These are phyloP conservation scores for Dendrocopos noguchii DNA, from an alignment of 2,113 vertebrate species.

Conservation along the genomic window DNA sequence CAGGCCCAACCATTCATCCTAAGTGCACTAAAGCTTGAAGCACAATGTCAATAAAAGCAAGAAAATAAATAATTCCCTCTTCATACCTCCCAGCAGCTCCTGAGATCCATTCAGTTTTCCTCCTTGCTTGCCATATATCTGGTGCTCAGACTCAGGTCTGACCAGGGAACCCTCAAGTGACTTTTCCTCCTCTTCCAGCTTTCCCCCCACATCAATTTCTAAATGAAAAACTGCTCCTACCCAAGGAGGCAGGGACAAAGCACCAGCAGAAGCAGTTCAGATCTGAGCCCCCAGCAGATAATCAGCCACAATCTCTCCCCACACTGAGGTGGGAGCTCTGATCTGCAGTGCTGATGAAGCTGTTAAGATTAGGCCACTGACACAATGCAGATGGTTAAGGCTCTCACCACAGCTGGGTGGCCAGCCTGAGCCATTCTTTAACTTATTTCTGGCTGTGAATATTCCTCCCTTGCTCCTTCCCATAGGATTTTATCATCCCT, in stretches of 20 bases:
- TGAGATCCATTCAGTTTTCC: neutral
- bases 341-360: neutral
- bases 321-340: neutral
- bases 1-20: neutral
- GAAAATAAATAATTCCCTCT: neutral
- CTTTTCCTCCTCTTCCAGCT: neutral
- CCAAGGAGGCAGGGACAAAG: neutral
- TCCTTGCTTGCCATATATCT: neutral
- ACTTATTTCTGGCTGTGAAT: neutral
- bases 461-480: slow-evolving; percentile 10
- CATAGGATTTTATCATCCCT: slow-evolving; percentile 25
- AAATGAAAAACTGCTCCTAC: neutral
- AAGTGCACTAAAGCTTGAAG: neutral
- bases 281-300: neutral
- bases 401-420: slow-evolving; percentile 14
- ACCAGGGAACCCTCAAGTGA: neutral
- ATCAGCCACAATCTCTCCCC: neutral
- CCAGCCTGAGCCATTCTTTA: neutral
- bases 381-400: neutral
- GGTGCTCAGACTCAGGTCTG: fast-evolving
- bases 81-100: neutral
- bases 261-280: neutral
- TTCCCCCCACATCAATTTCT: neutral
- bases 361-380: neutral
- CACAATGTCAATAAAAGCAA: neutral